A percentile compares a stretch with the other conserved stretches of the same genome.
phyloP scores from a whole-genome alignment of 2,888 invertebrate genomes.

The Leptinotarsa haldemani region DNA sequence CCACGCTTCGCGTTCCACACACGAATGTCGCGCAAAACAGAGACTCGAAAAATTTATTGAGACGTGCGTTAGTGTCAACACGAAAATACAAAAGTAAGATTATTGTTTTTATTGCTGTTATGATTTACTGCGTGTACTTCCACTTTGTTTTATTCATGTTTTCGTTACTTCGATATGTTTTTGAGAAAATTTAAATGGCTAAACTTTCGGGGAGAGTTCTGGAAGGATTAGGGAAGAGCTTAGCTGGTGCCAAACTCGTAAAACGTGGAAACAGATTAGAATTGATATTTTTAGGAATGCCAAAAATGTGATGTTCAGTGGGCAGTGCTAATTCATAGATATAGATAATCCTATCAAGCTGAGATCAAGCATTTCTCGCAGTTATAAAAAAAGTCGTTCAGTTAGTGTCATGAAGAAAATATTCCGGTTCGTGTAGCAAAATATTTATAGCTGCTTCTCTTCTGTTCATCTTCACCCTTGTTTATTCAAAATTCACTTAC shows the following conservation, averaged over 20 bases:
- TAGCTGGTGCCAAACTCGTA: constrained; percentile 37
- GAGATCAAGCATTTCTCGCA: not conserved
- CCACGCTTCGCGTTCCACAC: constrained; percentile 8
- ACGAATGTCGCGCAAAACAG: constrained; percentile 22
- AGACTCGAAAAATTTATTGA: constrained; percentile 4
- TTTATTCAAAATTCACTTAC: too few species aligned
- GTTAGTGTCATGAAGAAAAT: not conserved
- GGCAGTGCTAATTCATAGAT: not conserved
- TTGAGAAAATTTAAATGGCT: not conserved
- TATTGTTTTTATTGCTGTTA: constrained; percentile 16
- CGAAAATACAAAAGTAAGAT: constrained; percentile 19
- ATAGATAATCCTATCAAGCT: constrained; percentile 8
- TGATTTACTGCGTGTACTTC: constrained; percentile 9
- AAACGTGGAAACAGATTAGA: constrained; percentile 36
- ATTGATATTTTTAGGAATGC: constrained; percentile 38
- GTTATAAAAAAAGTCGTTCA: not conserved
- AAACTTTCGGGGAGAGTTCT: not conserved
- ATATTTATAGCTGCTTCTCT: too few species aligned
- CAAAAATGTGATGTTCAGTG: constrained; percentile 18
- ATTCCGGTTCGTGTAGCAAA: too few species aligned
- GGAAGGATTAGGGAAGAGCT: constrained; percentile 12
- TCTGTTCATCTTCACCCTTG: too few species aligned
- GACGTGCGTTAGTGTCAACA: constrained; percentile 20
- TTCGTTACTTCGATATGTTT: constrained; percentile 1
- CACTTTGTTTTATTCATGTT: not conserved